Percentiles rank a stretch among this genome's conserved stretches.
Evolutionary conservation across 2,888 invertebrate genomes (phyloP).

Genomic region (Xestoiulus laeticollis): DNA sequence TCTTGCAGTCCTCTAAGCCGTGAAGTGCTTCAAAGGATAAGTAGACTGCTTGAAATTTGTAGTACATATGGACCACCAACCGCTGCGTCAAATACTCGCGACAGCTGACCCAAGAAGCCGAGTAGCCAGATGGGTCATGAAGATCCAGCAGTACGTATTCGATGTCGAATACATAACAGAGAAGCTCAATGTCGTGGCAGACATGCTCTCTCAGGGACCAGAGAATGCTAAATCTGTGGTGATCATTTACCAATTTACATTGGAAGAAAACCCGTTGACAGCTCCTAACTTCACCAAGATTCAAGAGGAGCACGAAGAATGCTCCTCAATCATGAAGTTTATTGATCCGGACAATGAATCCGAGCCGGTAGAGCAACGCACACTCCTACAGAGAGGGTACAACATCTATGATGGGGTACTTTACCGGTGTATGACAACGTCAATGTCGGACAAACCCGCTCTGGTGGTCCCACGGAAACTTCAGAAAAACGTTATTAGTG

Average conservation of each 20-base stretch:
- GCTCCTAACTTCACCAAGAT: neutral
- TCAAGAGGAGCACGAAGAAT: no score
- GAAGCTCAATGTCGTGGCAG: neutral
- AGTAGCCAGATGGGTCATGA: constrained; percentile 58
- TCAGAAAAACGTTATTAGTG: neutral
- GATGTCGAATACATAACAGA: constrained; percentile 55
- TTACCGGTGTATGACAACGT: no score
- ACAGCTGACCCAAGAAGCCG: constrained; percentile 54
- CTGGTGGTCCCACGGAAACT: neutral
- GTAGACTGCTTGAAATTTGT: constrained; percentile 58
- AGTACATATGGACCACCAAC: constrained; percentile 59
- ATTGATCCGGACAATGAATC: no score
- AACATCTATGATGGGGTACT: no score
- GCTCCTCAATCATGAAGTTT: no score
- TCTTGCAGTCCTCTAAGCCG: constrained; percentile 57
- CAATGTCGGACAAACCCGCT: no score
- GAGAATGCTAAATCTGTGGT: neutral
- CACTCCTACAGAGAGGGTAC: no score
- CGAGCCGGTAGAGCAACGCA: no score
- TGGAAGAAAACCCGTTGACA: neutral
- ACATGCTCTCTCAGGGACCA: neutral
- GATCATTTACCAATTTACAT: neutral
- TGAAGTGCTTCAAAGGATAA: constrained; percentile 58
- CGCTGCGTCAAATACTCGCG: constrained; percentile 56
- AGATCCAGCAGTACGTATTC: constrained; percentile 58